These are phyloP conservation scores for Drosophila meridionalis DNA, from an alignment of 2,888 invertebrate genomes.

Conservation along the genomic window DNA sequence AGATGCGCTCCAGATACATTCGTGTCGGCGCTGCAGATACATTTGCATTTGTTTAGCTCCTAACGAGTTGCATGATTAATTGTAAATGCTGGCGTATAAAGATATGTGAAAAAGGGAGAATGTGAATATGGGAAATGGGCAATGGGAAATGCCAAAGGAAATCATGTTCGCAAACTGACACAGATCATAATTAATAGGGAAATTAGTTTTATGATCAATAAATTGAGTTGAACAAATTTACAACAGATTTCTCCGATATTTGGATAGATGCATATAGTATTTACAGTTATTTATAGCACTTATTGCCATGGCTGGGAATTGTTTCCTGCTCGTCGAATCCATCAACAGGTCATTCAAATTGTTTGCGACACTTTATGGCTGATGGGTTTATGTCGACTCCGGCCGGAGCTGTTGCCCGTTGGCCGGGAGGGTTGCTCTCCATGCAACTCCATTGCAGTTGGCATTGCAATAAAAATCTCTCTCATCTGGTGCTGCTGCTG, in stretches of 20 bases:
- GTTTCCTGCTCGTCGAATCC: constrained; percentile 23
- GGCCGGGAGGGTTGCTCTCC: not conserved
- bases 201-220: constrained; percentile 63
- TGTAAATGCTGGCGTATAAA: constrained; percentile 28
- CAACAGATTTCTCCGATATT: constrained; percentile 10
- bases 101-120: constrained; percentile 14
- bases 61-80: constrained; percentile 63
- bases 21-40: constrained; percentile 9
- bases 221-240: constrained; percentile 54
- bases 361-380: constrained; percentile 65
- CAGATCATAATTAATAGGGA: constrained; percentile 47
- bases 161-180: constrained; percentile 31
- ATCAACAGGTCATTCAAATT: constrained; percentile 62
- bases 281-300: constrained; percentile 8
- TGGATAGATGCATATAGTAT: not conserved
- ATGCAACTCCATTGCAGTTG: constrained; percentile 11
- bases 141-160: constrained; percentile 13
- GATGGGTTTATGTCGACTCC: constrained; percentile 67
- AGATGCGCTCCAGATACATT: not conserved
- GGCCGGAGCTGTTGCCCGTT: constrained; percentile 3
- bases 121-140: constrained; percentile 1
- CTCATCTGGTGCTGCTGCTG: constrained; percentile 16
- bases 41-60: constrained; percentile 32
- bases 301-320: constrained; percentile 10
- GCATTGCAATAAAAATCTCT: constrained; percentile 56